Evolutionary conservation across 2,888 invertebrate genomes (phyloP), one percentile per base, ranked within the genome.

Genomic region (Leucania comma): DNA sequence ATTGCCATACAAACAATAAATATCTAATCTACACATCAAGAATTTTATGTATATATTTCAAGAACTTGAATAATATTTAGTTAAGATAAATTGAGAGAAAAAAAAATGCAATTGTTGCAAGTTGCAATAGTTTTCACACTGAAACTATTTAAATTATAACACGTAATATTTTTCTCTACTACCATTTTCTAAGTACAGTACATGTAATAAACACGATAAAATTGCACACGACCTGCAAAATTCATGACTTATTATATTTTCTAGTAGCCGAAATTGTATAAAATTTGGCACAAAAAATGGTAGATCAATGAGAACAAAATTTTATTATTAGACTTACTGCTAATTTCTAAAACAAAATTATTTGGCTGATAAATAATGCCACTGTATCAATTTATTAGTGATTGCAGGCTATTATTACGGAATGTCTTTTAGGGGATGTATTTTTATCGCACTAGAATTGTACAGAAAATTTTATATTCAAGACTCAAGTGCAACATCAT

Each of bases 271-370:
- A 64, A 60, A 68, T 50, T 65, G 29, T 38, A 65, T 48, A 51
- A 51, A 68, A 78, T 74, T 80, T 80, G 80, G 80, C 80, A 80
- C 80, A 26, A 65, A 70, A 76, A 58, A 62, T 62, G 20, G 61
- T 73, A 60, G 50, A 42, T 63, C 17, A 20, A 57, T 29, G 29
- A 74, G 35, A 59, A 74, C n/a, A 35, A 59, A 51, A 58, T 6
- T 32, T n/a, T 57, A 67, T 51, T 42, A 1, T 60, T 14, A 48
- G 14, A 50, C 22, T 53, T 53, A 68, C 14, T 22, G 29, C 6
- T 58, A 54, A 54, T 20, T 29, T 35, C 1, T 57, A 51, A 57
- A 57, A 51, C 51, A 56, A 60, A 60, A 61, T 38, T 1, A 53
- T 57, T 57, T 57, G 42, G 24, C 20, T 64, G 38, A 56, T 46